phyloP scores from a whole-genome alignment of 2,888 invertebrate genomes.

The Chrysolina haemoptera region DNA sequence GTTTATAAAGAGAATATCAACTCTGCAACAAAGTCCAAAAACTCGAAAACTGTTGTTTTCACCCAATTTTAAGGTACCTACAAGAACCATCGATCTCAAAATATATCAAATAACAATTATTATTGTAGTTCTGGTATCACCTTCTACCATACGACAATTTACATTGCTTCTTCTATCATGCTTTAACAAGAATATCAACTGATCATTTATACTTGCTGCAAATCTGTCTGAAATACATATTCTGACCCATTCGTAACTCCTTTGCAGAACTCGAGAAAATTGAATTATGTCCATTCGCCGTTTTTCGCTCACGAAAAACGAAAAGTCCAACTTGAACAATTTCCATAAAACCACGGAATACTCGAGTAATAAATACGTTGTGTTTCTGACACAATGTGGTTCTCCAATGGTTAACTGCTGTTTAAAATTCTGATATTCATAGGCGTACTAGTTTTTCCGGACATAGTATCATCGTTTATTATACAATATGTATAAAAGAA shows the following conservation, averaged over 20 bases:
- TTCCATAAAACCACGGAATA: conserved; percentile 27
- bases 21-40: too few relatives aligned
- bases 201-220: background rate
- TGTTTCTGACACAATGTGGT: conserved; percentile 29
- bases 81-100: too few relatives aligned
- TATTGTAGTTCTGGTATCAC: too few relatives aligned
- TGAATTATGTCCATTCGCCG: conserved; percentile 22
- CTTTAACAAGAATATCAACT: background rate
- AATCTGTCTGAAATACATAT: conserved; percentile 7
- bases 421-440: conserved; percentile 24
- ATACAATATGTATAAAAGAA: too few relatives aligned
- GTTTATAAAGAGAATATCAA: too few relatives aligned
- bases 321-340: conserved; percentile 21
- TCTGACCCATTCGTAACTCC: conserved; percentile 20
- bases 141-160: too few relatives aligned
- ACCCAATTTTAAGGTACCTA: too few relatives aligned
- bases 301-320: conserved; percentile 19
- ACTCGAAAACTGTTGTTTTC: too few relatives aligned
- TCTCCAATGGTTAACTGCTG: conserved; percentile 21
- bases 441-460: background rate
- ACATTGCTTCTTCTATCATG: too few relatives aligned
- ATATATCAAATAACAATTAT: too few relatives aligned
- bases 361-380: conserved; percentile 27
- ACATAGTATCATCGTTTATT: background rate
- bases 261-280: conserved; percentile 19